phyloP scores from a whole-genome alignment of 2,797 vertebrate genomes.

The Poecile montanus region DNA sequence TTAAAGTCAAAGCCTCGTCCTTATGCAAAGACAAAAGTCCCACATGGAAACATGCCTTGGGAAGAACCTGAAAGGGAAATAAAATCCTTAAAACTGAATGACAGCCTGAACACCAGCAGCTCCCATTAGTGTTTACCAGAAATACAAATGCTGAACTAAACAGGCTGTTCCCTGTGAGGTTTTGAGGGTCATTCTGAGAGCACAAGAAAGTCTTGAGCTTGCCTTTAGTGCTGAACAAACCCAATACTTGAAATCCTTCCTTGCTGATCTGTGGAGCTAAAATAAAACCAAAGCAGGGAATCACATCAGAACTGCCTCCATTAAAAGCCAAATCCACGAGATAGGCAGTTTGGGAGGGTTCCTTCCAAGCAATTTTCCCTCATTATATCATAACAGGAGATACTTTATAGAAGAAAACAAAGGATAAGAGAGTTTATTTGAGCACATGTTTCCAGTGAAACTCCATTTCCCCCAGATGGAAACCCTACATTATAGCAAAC shows the following conservation, averaged over 20 bases:
- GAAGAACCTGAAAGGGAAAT: background rate
- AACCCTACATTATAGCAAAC: background rate
- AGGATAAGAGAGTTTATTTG: background rate
- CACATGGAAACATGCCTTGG: background rate
- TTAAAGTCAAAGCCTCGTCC: background rate
- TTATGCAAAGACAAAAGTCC: background rate
- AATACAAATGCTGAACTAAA: background rate
- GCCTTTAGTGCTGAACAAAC: background rate
- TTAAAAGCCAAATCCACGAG: background rate
- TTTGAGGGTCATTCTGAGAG: background rate
- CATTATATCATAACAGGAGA: background rate
- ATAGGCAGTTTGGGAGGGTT: background rate
- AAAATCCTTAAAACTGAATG: background rate
- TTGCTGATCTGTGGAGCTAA: background rate
- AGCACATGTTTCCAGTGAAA: background rate
- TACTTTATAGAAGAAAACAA: background rate
- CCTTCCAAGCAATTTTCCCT: background rate
- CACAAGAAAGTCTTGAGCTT: background rate
- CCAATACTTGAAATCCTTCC: background rate
- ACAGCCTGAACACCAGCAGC: background rate
- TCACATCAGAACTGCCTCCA: background rate
- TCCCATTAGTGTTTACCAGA: background rate
- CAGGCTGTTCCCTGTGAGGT: background rate
- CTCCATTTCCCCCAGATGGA: background rate
- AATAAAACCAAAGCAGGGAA: background rate